Percentiles rank a stretch among this genome's conserved stretches.
Evolutionary conservation across 1,140 invertebrate species (phyloP).

Genomic region (Hyles euphorbiae): DNA sequence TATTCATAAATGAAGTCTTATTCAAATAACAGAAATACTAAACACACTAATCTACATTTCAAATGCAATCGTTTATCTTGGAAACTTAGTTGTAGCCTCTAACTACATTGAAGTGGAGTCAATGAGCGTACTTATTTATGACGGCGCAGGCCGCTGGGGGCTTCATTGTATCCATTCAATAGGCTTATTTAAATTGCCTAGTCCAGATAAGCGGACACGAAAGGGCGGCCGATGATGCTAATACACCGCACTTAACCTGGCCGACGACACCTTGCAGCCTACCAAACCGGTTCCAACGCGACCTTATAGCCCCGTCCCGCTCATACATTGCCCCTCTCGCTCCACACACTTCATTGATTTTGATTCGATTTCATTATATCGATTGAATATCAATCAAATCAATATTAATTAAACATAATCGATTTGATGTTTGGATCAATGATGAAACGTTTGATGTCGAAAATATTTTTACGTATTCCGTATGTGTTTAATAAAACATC

Average conservation of each 20-base stretch:
- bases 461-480: too few relatives aligned
- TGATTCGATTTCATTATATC: constrained; percentile 6
- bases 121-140: too few relatives aligned
- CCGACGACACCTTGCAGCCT: constrained; percentile 65
- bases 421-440: too few relatives aligned
- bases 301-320: constrained; percentile 40
- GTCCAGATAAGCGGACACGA: constrained; percentile 64
- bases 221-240: constrained; percentile 69
- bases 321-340: constrained; percentile 29
- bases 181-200: constrained; percentile 63
- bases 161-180: constrained; percentile 52
- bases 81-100: too few relatives aligned
- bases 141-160: constrained; percentile 5
- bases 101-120: too few relatives aligned
- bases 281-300: constrained; percentile 65
- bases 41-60: too few relatives aligned
- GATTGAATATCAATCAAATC: background rate
- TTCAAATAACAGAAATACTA: too few relatives aligned
- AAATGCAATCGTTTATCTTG: too few relatives aligned
- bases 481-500: too few relatives aligned
- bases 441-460: too few relatives aligned
- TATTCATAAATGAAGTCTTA: too few relatives aligned
- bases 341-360: constrained; percentile 15
- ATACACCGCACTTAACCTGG: constrained; percentile 69
- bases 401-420: too few relatives aligned